These are phyloP conservation scores for Melipona bicolor DNA, from an alignment of 2,888 invertebrate genomes.

Conservation along the genomic window DNA sequence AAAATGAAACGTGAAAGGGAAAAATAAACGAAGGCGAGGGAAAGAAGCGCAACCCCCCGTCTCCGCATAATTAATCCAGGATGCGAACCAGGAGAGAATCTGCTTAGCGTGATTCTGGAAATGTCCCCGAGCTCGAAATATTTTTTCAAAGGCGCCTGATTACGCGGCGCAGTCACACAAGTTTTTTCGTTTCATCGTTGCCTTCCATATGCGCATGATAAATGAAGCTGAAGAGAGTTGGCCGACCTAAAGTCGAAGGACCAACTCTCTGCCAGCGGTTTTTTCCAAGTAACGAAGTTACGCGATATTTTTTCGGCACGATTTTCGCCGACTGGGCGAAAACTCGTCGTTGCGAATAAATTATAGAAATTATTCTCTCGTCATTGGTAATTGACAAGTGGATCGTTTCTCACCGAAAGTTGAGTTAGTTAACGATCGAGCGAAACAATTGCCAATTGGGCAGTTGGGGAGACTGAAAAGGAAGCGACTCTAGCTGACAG, in stretches of 20 bases:
- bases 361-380: not conserved
- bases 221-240: conserved; percentile 54
- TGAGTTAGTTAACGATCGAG: too few relatives aligned
- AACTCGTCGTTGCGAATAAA: too few relatives aligned
- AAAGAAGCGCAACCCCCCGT: conserved; percentile 34
- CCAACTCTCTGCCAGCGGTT: not conserved
- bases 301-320: not conserved
- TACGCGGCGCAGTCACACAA: conserved; percentile 38
- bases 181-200: conserved; percentile 24
- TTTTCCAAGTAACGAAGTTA: not conserved
- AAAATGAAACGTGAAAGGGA: conserved; percentile 9
- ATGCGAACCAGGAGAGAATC: conserved; percentile 61
- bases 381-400: not conserved
- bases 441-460: too few relatives aligned
- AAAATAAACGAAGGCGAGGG: not conserved
- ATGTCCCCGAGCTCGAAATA: conserved; percentile 53
- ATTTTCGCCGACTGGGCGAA: not conserved
- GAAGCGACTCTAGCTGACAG: too few relatives aligned
- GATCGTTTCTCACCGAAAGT: not conserved
- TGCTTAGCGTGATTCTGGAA: conserved; percentile 62
- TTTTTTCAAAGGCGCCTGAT: conserved; percentile 67
- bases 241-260: conserved; percentile 22
- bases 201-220: conserved; percentile 46
- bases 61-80: conserved; percentile 61
- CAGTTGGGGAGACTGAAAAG: too few relatives aligned